Percentiles rank a stretch among this genome's conserved stretches.
Conservation (phyloP, 2,888 invertebrate genomes). For the Parnassius orleans region DNA sequence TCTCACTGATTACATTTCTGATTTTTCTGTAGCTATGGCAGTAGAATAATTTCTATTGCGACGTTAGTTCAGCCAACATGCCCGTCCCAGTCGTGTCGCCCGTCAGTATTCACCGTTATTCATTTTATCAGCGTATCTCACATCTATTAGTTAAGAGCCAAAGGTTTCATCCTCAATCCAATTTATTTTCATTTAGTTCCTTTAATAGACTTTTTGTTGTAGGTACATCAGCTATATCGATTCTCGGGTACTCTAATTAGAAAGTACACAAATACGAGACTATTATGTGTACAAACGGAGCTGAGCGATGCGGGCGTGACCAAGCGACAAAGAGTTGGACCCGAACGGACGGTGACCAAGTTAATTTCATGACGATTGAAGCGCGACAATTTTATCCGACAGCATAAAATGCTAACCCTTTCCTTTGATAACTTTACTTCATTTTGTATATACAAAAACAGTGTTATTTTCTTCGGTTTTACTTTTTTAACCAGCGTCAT, state of each 20-base stretch:
- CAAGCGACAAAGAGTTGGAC: constrained; percentile 61
- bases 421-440: constrained; percentile 62
- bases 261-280: constrained; percentile 64
- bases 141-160: constrained; percentile 32
- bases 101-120: constrained; percentile 28
- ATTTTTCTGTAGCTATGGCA: too few species aligned
- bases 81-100: constrained; percentile 3
- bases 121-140: constrained; percentile 32
- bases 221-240: constrained; percentile 38
- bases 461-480: too few species aligned
- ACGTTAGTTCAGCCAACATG: background rate
- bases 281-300: constrained; percentile 58
- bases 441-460: constrained; percentile 59
- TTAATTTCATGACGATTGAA: constrained; percentile 73
- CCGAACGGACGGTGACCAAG: constrained; percentile 52
- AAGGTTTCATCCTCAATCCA: constrained; percentile 44
- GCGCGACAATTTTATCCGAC: constrained; percentile 67
- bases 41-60: too few species aligned
- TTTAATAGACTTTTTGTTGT: constrained; percentile 48
- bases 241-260: constrained; percentile 64
- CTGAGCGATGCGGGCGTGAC: constrained; percentile 54
- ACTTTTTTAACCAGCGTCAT: too few species aligned
- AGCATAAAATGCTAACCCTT: constrained; percentile 59
- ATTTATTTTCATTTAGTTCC: constrained; percentile 55
- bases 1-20: too few species aligned